A percentile compares a stretch with the other conserved stretches of the same genome.
phyloP scores from a whole-genome alignment of 2,113 vertebrate genomes.

The Erythrolamprus reginae region DNA sequence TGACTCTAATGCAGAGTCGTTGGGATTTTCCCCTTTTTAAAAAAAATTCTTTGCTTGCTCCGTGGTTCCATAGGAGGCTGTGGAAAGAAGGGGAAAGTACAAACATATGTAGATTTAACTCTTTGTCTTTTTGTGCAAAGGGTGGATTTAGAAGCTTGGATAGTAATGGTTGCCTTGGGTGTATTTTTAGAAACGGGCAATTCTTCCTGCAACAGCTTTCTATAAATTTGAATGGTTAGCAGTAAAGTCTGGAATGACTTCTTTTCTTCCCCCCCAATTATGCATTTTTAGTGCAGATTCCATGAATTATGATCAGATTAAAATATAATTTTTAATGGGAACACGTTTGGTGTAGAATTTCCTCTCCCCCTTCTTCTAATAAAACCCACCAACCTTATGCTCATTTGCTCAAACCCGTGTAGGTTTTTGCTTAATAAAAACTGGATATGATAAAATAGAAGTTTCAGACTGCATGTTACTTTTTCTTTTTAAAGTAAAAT shows the following conservation, averaged over 20 bases:
- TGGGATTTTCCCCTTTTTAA: conserved; percentile 26
- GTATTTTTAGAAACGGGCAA: conserved; percentile 67
- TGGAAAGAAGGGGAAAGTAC: conserved; percentile 38
- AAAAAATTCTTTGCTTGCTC: conserved; percentile 28
- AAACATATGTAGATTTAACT: conserved; percentile 40
- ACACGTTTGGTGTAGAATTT: neutral
- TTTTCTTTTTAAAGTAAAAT: conserved; percentile 43
- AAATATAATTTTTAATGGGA: neutral
- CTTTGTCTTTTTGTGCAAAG: conserved; percentile 59
- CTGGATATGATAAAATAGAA: conserved; percentile 42
- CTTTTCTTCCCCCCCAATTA: neutral
- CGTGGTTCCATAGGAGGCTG: conserved; percentile 21
- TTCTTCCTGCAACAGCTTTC: conserved; percentile 65
- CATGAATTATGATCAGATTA: conserved; percentile 20
- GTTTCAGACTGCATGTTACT: conserved; percentile 48
- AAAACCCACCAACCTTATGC: conserved; percentile 21
- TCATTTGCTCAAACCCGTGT: conserved; percentile 27
- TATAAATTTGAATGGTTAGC: conserved; percentile 65
- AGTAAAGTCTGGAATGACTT: conserved; percentile 60
- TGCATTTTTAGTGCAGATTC: conserved; percentile 19
- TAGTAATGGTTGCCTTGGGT: conserved; percentile 57
- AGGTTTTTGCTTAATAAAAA: conserved; percentile 11
- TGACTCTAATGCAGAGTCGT: conserved; percentile 58
- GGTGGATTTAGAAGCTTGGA: conserved; percentile 54
- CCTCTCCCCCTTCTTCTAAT: conserved; percentile 7